Evolutionary conservation across 1,140 invertebrate genomes (phyloP), one percentile per base, ranked within the genome.

Genomic region (Hetaerina americana): DNA sequence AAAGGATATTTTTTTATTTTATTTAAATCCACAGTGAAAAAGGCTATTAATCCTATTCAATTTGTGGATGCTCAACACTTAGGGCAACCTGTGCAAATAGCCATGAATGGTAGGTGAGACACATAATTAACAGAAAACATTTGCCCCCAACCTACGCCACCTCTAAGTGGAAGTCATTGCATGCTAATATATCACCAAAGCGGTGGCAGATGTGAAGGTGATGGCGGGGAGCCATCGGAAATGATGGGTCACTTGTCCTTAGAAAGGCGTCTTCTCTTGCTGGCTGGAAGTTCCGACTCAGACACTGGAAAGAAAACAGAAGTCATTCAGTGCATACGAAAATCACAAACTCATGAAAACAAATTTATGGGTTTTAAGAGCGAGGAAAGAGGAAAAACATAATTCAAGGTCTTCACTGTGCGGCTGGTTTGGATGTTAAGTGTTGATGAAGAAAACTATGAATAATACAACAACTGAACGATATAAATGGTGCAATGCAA

Each of bases 211-310:
- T 57, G 40, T 18, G 40, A 57, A 5, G 40, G 40, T 57, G 40
- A 57, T 57, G 40, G 40, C 40, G 40, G 40, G 3, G 40, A 57
- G 40, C 40, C 40, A 57, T 57, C 40, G 22, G 40, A 5, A 57
- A 57, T 57, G 40, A 57, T 57, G 40, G 40, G 40, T 57, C 40
- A 57, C 40, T 69, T 69, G 28, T 69, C 68, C 68, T 69, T 69
- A 27, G 68, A 69, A 27, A 69, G 68, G 10, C 68, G 26, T n/a
- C 68, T 27, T 69, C 68, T 69, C 26, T 69, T 69, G 28, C 28
- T 69, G 15, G 28, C 26, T 8, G 68, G 68, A 25, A 69, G 24
- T 27, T 69, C 68, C 12, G 68, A 69, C 26, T 69, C 68, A 5
- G 68, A 27, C 28, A 69, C 68, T 69, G 57, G 10, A 26, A 68